Base-by-base conservation (phyloP, 2,888 invertebrate species). In the Lapara coniferarum region DNA sequence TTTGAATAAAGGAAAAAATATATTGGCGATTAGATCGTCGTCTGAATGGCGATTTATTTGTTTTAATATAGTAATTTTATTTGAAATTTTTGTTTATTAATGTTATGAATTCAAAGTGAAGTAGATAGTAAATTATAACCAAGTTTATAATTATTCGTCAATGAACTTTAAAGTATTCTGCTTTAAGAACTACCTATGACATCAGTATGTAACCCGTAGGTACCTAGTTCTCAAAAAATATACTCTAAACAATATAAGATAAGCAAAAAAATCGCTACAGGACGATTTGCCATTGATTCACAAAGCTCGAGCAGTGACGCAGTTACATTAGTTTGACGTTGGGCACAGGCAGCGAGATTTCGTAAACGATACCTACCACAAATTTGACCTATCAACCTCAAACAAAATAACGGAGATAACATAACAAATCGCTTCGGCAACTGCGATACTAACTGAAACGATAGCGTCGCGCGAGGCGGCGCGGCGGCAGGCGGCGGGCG, bases 301-400 rank as follows among this genome's bases (percentile, higher is more conserved):
- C 16, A 44, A 67, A 55, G 16, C 16, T 56, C 30, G 7, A n/a
- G 52, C 37, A 57, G 30, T 49, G 16, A 69, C 19, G 57, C 58
- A 58, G 67, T 51, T 66, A 58, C 37, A 56, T 52, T 44, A 66
- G 66, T 44, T 53, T 55, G 19, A 19, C 37, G 57, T 52, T 66
- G 66, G 56, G 58, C 66, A 69, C 16, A 69, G 51, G 72, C 73
- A 76, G 72, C 75, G 81, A 85, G 85, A 87, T 85, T 85, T 80
- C 78, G 77, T 78, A 77, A 80, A 78, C 80, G 85, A 86, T 89
- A 86, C 85, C 84, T 86, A 69, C 69, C 69, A 66, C 84, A 80
- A 84, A 83, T 87, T 84, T 91, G 89, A 92, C 90, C 91, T 91
- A 86, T 88, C 91, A 86, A 91, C 91, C 90, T 89, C 81, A 83